A percentile compares a stretch with the other conserved stretches of the same genome.
Conservation (phyloP, 2,888 invertebrate species). For the Scaptomyza cyrtandrae region DNA sequence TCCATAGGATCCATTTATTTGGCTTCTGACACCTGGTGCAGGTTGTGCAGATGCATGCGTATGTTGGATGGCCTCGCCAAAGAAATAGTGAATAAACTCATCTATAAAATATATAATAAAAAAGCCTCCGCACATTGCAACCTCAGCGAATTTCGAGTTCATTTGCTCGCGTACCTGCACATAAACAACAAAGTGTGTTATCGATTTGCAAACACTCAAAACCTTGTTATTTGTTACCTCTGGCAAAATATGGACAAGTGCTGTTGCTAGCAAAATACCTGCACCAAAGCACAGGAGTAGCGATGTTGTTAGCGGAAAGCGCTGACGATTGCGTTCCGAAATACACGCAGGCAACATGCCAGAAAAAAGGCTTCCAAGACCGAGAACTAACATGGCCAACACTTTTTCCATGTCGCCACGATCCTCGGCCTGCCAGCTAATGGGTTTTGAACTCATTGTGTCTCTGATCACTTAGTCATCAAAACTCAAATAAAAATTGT, state of each 20-base stretch:
- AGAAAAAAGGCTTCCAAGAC: conserved; percentile 88
- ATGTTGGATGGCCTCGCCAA: conserved; percentile 85
- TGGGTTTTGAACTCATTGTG: conserved; percentile 49
- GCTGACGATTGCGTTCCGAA: conserved; percentile 86
- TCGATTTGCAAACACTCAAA: conserved; percentile 10
- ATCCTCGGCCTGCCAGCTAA: conserved; percentile 36
- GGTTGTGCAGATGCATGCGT: conserved; percentile 48
- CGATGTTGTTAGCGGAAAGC: conserved; percentile 88
- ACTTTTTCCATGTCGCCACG: conserved; percentile 86
- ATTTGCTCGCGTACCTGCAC: conserved; percentile 86
- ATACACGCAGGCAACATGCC: conserved; percentile 90
- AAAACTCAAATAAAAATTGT: conserved; percentile 36
- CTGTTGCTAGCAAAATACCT: conserved; percentile 91
- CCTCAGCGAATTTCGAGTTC: conserved; percentile 87
- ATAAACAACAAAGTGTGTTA: conserved; percentile 9
- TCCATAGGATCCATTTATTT: conserved; percentile 65
- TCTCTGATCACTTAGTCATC: conserved; percentile 34
- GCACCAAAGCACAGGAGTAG: conserved; percentile 91
- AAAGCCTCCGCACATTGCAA: conserved; percentile 89
- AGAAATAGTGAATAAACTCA: conserved; percentile 89
- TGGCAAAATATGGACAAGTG: conserved; percentile 92
- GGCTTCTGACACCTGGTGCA: conserved; percentile 20
- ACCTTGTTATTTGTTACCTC: conserved; percentile 86
- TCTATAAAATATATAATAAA: conserved; percentile 90
- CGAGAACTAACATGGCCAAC: conserved; percentile 88